Evolutionary conservation across 2,888 invertebrate genomes (phyloP), one percentile per base, ranked within the genome.

Genomic region (Leptopilina syphax): DNA sequence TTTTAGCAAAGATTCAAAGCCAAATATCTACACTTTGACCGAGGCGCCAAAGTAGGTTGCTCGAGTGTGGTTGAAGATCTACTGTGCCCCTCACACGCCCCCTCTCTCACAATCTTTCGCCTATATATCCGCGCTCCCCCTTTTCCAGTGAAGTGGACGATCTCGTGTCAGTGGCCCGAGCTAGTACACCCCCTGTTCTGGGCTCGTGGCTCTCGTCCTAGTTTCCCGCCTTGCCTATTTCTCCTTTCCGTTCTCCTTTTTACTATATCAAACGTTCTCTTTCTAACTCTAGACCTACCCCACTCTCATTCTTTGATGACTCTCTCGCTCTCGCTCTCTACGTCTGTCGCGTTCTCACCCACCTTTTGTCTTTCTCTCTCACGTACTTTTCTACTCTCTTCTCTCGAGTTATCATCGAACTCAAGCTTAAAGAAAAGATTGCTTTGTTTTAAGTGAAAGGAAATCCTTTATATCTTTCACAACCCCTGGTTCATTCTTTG

Each of bases 81-180:
- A 73, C 78, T 66, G 34, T 34, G 34, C 77, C 79, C 76, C 77
- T 34, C 34, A 34, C 34, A 34, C 34, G 34, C 60, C 50, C 67
- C 68, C 76, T 68, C 44, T 70, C 85, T 34, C 66, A 27, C 85
- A 83, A 34, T 34, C 34, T 34, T 34, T 34, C 34, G 34, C 34
- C 34, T 34, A 34, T 34, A 3, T 34, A 34, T 34, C 34, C 34
- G 34, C 34, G 34, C 34, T 34, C 34, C 84, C 83, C 79, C 85
- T 80, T 81, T 80, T 9, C 54, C 86, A 83, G 84, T 85, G 85
- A 83, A 88, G 86, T 86, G 87, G 87, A 86, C 85, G 84, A 83
- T 83, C 84, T 85, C 86, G 87, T 87, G 88, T 88, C 88, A 88
- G 86, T 88, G 88, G 86, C 88, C 88, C 86, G 85, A 88, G 87